Conservation (phyloP, 2,888 invertebrate species). For the Diarsia mendica region DNA sequence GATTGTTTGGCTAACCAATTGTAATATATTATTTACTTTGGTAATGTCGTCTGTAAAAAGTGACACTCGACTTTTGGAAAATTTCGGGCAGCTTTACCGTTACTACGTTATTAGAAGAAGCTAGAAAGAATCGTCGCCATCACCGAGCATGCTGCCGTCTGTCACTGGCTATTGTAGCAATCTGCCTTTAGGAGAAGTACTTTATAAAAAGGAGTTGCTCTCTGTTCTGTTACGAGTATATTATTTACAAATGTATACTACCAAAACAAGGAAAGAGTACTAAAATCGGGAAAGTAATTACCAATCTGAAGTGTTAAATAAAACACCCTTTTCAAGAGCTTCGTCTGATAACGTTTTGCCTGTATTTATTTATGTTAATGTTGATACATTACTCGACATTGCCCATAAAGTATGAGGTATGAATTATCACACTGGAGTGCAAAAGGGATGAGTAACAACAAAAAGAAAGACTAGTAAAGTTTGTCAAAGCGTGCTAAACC, state of each 20-base stretch:
- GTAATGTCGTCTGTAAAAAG: slow-evolving; percentile 1
- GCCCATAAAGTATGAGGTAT: slow-evolving; percentile 24
- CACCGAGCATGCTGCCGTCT: neutral
- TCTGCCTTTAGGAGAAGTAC: neutral
- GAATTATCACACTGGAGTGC: slow-evolving; percentile 33
- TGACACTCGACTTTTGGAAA: neutral
- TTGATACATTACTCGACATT: slow-evolving; percentile 17
- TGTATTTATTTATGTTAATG: slow-evolving; percentile 17
- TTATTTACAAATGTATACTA: neutral
- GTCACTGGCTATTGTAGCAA: neutral
- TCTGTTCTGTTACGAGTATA: neutral
- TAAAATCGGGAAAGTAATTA: neutral
- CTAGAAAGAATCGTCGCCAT: neutral
- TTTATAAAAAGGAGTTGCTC: neutral
- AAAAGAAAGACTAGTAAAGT: slow-evolving; percentile 29
- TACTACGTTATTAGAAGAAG: neutral
- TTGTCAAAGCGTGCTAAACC: slow-evolving; percentile 22
- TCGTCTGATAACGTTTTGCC: slow-evolving; percentile 7
- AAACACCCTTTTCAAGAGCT: neutral
- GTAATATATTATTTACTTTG: slow-evolving; percentile 23
- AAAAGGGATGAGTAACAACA: slow-evolving; percentile 28
- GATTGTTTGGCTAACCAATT: slow-evolving; percentile 41
- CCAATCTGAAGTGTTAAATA: slow-evolving; percentile 5
- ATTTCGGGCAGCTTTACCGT: neutral
- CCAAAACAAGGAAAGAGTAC: neutral